Base-by-base conservation (phyloP, 2,888 invertebrate genomes). In the Thymelicus lineola region DNA sequence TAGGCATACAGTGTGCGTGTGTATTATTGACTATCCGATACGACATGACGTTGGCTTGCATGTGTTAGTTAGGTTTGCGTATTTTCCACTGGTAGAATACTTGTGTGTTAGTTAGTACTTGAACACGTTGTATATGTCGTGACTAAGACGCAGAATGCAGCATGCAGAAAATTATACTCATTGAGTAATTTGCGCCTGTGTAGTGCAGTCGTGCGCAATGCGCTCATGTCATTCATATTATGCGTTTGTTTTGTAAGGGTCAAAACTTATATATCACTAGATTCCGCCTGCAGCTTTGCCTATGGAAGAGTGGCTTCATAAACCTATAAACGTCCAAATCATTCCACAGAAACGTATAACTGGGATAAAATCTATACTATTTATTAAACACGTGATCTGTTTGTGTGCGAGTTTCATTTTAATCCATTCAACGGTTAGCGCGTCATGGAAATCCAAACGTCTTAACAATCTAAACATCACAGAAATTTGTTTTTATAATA, bases 1-100 rank as follows among this genome's bases (percentile, higher is more conserved):
- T 76, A 77, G 80, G 75, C 60, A 76, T 77, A 82, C 72, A 76
- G 75, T 82, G 79, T 77, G 81, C 77, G 80, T 83, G 85, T 84
- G 84, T 80, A 80, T 79, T 81, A 68, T 50, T 28, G 17, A 45
- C 42, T 58, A 60, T 60, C 79, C 71, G 77, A 80, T 77, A 75
- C 79, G 75, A 79, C 79, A 80, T 86, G 83, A 84, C 83, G 85
- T 82, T 38, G 70, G 75, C 72, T 78, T 82, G 81, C 80, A 82
- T 79, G 78, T 80, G 78, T 77, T 77, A 72, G 78, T 77, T 77
- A 72, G 79, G 76, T 77, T 72, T 77, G 81, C 77, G 79, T 78
- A 79, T 76, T 76, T 82, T 79, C 74, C 77, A 84, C 82, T 85
- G 83, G 79, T 74, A 82, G 76, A 75, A 50, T 73, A 77, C 73